These are phyloP conservation scores for Agriopis marginaria DNA, from an alignment of 2,888 invertebrate species.

Conservation along the genomic window DNA sequence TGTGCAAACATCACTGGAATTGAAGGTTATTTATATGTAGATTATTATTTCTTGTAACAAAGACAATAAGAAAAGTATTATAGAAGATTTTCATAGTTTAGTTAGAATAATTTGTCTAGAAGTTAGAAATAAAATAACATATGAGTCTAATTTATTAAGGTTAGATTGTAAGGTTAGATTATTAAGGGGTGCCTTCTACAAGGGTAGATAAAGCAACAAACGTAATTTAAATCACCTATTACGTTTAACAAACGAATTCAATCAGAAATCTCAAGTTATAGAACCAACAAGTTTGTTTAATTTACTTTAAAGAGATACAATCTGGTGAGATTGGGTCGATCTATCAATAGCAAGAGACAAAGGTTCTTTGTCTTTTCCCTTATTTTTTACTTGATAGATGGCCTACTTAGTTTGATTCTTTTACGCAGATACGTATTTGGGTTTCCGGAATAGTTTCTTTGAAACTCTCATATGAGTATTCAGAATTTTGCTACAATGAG, in stretches of 20 bases:
- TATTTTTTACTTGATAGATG: conserved; percentile 39
- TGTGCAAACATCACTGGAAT: too few relatives aligned
- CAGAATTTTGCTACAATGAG: too few relatives aligned
- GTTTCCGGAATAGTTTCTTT: conserved; percentile 12
- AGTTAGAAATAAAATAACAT: too few relatives aligned
- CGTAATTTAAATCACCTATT: neutral
- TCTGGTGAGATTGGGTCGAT: conserved; percentile 38
- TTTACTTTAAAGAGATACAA: conserved; percentile 36
- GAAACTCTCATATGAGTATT: too few relatives aligned
- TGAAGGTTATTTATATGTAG: too few relatives aligned
- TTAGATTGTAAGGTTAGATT: too few relatives aligned
- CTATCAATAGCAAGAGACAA: conserved; percentile 37
- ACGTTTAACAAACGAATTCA: neutral
- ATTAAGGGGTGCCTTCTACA: too few relatives aligned
- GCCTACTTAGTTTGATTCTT: conserved; percentile 33
- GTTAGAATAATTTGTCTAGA: too few relatives aligned
- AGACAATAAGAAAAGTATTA: too few relatives aligned
- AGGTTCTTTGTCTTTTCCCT: conserved; percentile 30
- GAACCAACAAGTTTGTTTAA: conserved; percentile 22
- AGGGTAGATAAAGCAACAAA: neutral
- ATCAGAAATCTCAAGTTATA: conserved; percentile 7
- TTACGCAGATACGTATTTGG: conserved; percentile 14
- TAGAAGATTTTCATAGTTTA: too few relatives aligned
- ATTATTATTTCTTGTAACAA: too few relatives aligned
- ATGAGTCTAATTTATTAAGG: too few relatives aligned